Conservation (phyloP, 2,113 vertebrate species). For the Scomber colias region DNA sequence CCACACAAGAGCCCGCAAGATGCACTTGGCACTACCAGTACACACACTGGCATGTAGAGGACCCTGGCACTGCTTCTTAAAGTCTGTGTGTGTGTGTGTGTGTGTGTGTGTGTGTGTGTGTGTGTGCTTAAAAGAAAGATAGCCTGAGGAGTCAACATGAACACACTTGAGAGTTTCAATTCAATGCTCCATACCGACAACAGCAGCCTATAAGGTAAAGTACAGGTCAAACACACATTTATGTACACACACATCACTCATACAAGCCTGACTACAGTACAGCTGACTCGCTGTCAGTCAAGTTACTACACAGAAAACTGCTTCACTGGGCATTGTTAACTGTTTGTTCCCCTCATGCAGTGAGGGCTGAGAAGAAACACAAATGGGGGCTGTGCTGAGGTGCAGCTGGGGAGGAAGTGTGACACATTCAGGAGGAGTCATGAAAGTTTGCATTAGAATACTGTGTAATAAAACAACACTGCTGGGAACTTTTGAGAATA, state of each 20-base stretch:
- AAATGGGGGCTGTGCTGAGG: background rate
- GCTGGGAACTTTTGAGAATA: background rate
- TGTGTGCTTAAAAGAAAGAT: conserved; percentile 21
- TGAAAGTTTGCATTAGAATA: conserved; percentile 8
- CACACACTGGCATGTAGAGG: conserved; percentile 32
- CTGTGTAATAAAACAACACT: background rate
- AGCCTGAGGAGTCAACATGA: conserved; percentile 44
- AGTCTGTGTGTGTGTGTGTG: conserved; percentile 23
- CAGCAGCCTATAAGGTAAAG: conserved; percentile 35
- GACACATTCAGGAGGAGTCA: background rate
- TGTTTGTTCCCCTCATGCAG: conserved; percentile 15
- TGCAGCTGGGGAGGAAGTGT: background rate
- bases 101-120: conserved; percentile 32
- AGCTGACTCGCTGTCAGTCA: conserved; percentile 47
- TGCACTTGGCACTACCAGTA: conserved; percentile 34
- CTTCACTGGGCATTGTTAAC: conserved; percentile 32
- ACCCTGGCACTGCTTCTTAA: conserved; percentile 36
- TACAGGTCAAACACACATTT: conserved; percentile 24
- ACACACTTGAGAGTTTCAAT: conserved; percentile 44
- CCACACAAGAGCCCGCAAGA: conserved; percentile 67
- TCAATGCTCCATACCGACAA: conserved; percentile 25
- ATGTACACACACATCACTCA: conserved; percentile 30
- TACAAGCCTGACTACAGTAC: conserved; percentile 22
- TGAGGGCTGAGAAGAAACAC: conserved; percentile 3
- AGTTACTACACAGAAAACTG: conserved; percentile 15